Evolutionary conservation across 2,888 invertebrate genomes (phyloP), one percentile per base, ranked within the genome.

Genomic region (Eudemis profundana): DNA sequence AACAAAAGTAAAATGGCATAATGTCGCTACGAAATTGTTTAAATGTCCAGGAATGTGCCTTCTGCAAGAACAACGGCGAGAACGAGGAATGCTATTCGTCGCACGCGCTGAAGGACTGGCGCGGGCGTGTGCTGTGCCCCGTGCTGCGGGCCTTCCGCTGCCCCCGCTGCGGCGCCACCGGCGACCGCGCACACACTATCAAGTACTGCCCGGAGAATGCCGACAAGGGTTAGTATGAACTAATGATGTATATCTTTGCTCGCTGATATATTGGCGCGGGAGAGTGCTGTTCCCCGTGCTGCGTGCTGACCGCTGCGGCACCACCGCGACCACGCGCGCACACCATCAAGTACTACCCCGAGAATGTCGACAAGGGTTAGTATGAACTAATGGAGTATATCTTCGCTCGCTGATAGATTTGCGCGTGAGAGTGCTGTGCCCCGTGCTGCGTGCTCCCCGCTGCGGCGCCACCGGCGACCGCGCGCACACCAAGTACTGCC

Each of bases 61-160:
- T 96, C 82, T 96, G 96, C 83, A 95, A 95, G 81, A 96, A 95
- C 78, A 96, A 96, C 75, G 95, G 95, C 4, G 95, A 96, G 76
- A 92, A 94, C 33, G 93, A 93, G 17, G 93, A 92, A 51, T 94
- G 94, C 70, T 96, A 95, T 74, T 90, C 93, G 12, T 88, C 93
- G 7, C 96, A 96, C 82, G 85, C 93, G 21, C 87, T 96, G 53
- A 96, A 95, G 76, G 95, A 96, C 79, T 84, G 85, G 42, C 90
- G 93, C 38, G 96, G 96, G 0, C 93, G 93, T 14, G 94, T 96
- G 21, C 78, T 90, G 17, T 96, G 96, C 74, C 96, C 96, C 0
- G 93, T 96, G 69, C 86, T 96, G 69, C 93, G 96, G 51, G 93
- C 93, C 3, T 96, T 96, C 82, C 92, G 92, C 15, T 97, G 96